Percentiles rank a stretch among this genome's conserved stretches.
Evolutionary conservation across 1,140 invertebrate species (phyloP).

Genomic region (Camponotus vicinus): DNA sequence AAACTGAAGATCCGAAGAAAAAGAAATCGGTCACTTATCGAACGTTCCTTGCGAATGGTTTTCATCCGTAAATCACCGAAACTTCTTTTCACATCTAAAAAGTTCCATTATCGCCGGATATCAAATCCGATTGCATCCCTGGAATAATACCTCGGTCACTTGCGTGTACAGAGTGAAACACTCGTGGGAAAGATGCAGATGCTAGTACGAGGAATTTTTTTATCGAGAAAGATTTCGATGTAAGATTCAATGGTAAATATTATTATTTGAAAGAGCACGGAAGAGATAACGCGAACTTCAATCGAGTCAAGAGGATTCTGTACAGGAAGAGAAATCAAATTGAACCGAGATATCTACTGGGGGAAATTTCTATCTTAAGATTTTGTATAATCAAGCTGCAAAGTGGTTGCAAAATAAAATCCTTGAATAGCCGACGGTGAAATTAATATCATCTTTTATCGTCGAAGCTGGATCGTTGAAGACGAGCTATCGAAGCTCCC

Average conservation of each 20-base stretch:
- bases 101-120: slow-evolving; percentile 62
- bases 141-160: slow-evolving; percentile 19
- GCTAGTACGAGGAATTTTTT: slow-evolving; percentile 4
- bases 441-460: slow-evolving; percentile 38
- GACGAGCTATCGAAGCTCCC: background rate
- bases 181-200: slow-evolving; percentile 7
- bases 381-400: background rate
- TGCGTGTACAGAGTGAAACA: slow-evolving; percentile 61
- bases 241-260: slow-evolving; percentile 29
- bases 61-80: slow-evolving; percentile 39
- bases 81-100: background rate
- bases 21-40: slow-evolving; percentile 66
- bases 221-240: slow-evolving; percentile 9
- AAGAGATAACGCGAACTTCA: background rate
- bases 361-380: background rate
- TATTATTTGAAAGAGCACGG: slow-evolving; percentile 10
- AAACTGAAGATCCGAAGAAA: slow-evolving; percentile 58
- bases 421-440: background rate
- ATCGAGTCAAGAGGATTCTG: slow-evolving; percentile 34
- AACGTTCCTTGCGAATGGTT: slow-evolving; percentile 62
- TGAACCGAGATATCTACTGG: background rate
- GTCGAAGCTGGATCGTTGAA: background rate
- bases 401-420: background rate
- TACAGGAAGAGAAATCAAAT: background rate
- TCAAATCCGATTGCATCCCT: slow-evolving; percentile 44